Evolutionary conservation across 2,797 vertebrate genomes (phyloP).

Genomic region (Mareca strepera): DNA sequence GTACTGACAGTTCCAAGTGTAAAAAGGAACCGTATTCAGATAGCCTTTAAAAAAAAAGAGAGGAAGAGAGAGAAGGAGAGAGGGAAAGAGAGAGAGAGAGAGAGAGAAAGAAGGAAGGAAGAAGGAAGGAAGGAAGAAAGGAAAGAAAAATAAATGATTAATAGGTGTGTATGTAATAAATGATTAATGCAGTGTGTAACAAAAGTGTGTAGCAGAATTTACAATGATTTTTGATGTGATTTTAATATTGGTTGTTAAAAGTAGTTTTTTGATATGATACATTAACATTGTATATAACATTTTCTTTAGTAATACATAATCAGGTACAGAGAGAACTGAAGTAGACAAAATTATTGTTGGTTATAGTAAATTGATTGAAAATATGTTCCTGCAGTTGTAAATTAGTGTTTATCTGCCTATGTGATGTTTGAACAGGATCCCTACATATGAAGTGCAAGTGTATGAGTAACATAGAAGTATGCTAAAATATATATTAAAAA

Average conservation of each 20-base stretch:
- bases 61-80: no score
- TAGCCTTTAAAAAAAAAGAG: not conserved
- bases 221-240: not conserved
- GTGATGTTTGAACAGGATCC: not conserved
- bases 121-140: no score
- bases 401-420: not conserved
- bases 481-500: not conserved
- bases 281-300: not conserved
- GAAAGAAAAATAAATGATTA: not conserved
- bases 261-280: not conserved
- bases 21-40: not conserved
- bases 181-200: not conserved
- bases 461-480: not conserved
- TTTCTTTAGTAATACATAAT: not conserved
- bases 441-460: not conserved
- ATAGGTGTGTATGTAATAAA: not conserved
- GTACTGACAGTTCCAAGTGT: not conserved
- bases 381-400: not conserved
- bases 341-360: not conserved
- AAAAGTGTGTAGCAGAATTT: not conserved
- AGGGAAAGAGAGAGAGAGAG: no score
- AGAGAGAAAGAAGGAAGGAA: no score
- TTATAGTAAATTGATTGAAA: not conserved
- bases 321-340: not conserved
- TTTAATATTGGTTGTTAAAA: not conserved